Base-by-base conservation (phyloP, 2,113 vertebrate species). In the Pachypanchax playfairii region DNA sequence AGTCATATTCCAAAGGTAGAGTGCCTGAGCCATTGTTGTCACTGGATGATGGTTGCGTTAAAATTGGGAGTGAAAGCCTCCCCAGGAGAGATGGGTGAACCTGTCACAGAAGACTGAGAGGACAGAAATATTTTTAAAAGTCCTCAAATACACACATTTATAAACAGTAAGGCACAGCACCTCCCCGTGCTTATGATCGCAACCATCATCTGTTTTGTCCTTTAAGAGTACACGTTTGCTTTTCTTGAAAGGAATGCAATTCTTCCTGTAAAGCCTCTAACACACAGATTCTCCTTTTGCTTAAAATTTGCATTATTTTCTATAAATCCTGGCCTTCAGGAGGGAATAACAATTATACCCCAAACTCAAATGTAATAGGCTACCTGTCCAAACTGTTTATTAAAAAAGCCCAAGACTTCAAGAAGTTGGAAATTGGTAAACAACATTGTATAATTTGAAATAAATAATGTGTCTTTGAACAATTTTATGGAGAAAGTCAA, bases 11-110 rank as follows among this genome's bases (percentile, higher is more conserved):
- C 74, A 77, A 83, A 86, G 80, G 85, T 79, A 82, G 80, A 77
- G 77, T 83, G 86, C 80, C 80, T 39, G 53, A 75, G 85, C 78
- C 84, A 73, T 71, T 84, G 86, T 78, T 84, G 87, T 87, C 86
- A 85, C 70, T 77, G 69, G 78, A 70, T 51, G 53, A 67, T 18
- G 73, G 80, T 59, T 67, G 64, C 44, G 61, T 85, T 75, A 82
- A 87, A 90, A 90, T 88, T 90, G 82, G 73, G 86, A 88, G 85
- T 88, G 89, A 90, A 89, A 84, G 82, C 81, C 80, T 87, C 86
- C 89, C 85, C 86, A 65, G 75, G 87, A 88, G 89, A 89, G 79
- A 79, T 70, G 83, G 84, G 77, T 55, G 74, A 87, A 86, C 79
- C 84, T 88, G 86, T 89, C 89, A 89, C 54, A 26, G 41, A 77